Base-by-base conservation (phyloP, 2,888 invertebrate species). In the Chorisops tibialis region DNA sequence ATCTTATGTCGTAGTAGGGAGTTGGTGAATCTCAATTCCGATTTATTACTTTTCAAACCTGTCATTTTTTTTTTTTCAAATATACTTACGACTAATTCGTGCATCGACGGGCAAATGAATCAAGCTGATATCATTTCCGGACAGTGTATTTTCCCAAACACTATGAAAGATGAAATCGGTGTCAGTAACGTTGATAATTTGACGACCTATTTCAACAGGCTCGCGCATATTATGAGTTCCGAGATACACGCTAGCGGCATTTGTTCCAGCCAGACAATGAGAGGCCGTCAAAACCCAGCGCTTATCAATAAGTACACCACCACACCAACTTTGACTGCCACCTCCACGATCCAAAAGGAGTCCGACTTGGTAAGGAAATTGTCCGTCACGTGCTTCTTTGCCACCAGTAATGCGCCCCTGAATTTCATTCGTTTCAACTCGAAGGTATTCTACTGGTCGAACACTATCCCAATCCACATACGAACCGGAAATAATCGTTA, bases 321-420 rank as follows among this genome's bases (percentile, higher is more conserved):
- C 52, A 45, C 61, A 61, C 51, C 43, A 51, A n/a, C n/a, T n/a
- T 7, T n/a, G n/a, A 30, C 5, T 7, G 0, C 50, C 41, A 45
- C 30, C 24, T 11, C 12, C 43, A 1, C n/a, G 6, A 5, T 12
- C 7, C 4, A 52, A 16, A 1, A 51, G 11, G 6, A 61, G 24
- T 9, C 61, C 61, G 7, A 21, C 61, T 45, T 61, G 61, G 16
- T 61, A 51, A 4, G 51, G 51, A 37, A 61, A 51, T 12, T 41
- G 43, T 41, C 41, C 41, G 19, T 43, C 43, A 9, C 35, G 24
- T 3, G 61, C 61, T 30, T 45, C 43, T 5, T 43, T 22, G 16
- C 61, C 61, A 21, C 61, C 61, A 18, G 37, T 35, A 14, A 61
- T 61, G 3, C 61, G 9, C n/a, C 7, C 38, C 1, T 30, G 30